Base-by-base conservation (phyloP, 35 echinoderm and acorn worm species). In the Chiridota heheva region DNA sequence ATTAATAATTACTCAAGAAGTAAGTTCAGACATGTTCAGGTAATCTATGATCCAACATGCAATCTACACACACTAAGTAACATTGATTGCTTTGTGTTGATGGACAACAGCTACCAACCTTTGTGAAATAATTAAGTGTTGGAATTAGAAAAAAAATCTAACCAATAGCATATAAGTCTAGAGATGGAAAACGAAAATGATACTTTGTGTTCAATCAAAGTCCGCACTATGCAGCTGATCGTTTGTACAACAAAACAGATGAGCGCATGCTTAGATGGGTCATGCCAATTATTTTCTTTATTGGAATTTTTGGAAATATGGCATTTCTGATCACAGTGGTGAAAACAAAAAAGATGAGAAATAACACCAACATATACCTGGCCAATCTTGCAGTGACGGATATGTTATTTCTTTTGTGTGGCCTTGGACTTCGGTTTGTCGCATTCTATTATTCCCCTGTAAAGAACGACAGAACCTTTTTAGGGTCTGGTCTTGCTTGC, bases 351-450 rank as follows among this genome's bases (percentile, higher is more conserved):
- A 51, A 61, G 15, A 87, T 69, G 73, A 42, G 85, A 39, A 87
- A 60, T 3, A 76, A 67, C 3, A 78, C 73, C 5, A 87, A 87
- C 38, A 40, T 66, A 0, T 87, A 87, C 33, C 36, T 87, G 30
- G 58, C 24, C 16, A 77, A 78, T 80, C 43, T 87, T 27, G 75
- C 85, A 1, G 36, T 87, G 1, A 38, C 73, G 29, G 85, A 87
- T 66, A 58, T 77, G 4, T 33, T 87, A 47, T 87, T 78, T 69
- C 43, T 87, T 2, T 45, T 66, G 5, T 44, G 78, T 20, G 85
- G 70, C 7, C 37, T 42, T 39, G 58, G 57, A 22, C 60, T 69
- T 16, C 67, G 80, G 39, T 22, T 87, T 15, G 16, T 68, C 16
- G 60, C 60, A 0, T 65, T 44, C 29, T 67, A 53, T 46, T 4